A percentile compares a stretch with the other conserved stretches of the same genome.
Conservation (phyloP, 2,797 vertebrate genomes). For the Gila robusta region DNA sequence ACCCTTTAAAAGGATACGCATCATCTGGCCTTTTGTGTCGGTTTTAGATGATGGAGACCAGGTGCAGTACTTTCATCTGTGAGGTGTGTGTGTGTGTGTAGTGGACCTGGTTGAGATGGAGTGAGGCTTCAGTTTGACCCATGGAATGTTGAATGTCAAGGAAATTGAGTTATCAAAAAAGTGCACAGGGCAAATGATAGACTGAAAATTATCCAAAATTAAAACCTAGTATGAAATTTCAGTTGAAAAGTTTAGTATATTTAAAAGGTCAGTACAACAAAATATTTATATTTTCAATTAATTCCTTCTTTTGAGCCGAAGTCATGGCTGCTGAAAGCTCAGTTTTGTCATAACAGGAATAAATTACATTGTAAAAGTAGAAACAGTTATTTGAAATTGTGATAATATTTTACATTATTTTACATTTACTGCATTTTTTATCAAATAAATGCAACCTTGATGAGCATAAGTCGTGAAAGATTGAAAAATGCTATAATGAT, state of each 20-base stretch:
- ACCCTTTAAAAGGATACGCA: constrained; percentile 77
- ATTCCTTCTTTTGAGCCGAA: background rate
- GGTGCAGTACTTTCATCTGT: constrained; percentile 70
- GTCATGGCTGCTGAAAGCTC: background rate
- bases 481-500: too few relatives aligned
- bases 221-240: background rate
- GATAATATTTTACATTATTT: background rate
- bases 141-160: constrained; percentile 12
- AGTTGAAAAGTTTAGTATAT: background rate
- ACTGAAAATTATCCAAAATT: background rate
- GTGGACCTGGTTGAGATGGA: background rate
- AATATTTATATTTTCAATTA: background rate
- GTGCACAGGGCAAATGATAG: too few relatives aligned
- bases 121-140: constrained; percentile 11
- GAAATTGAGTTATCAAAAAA: constrained; percentile 37
- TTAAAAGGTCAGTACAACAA: too few relatives aligned
- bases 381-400: background rate
- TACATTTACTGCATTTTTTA: too few relatives aligned
- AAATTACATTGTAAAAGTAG: background rate
- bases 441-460: background rate
- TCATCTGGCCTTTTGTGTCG: constrained; percentile 77
- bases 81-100: background rate
- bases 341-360: background rate
- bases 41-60: constrained; percentile 80
- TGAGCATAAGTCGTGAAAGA: background rate